phyloP scores from a whole-genome alignment of 2,797 vertebrate species.

The Emys orbicularis region DNA sequence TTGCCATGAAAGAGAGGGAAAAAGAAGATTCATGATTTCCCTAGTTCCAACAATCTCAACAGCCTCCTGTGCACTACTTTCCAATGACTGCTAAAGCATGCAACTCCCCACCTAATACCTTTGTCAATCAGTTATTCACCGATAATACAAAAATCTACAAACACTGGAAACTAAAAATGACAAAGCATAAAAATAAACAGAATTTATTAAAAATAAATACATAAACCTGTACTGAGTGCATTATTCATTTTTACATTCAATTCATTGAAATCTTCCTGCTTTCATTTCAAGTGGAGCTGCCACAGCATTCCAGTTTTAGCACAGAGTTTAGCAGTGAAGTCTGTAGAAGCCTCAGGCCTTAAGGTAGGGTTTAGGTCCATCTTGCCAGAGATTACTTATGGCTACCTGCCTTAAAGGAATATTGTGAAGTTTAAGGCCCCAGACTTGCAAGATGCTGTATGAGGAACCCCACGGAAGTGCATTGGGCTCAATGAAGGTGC shows the following conservation, averaged over 20 bases:
- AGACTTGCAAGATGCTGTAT: rapidly evolving
- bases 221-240: background rate
- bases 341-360: background rate
- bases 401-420: background rate
- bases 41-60: background rate
- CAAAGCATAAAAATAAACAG: background rate
- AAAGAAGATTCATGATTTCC: background rate
- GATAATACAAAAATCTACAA: background rate
- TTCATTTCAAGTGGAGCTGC: background rate
- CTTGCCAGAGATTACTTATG: background rate
- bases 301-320: background rate
- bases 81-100: background rate
- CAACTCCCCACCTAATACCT: background rate
- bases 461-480: background rate
- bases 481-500: background rate
- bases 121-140: background rate
- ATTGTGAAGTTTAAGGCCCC: background rate
- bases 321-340: background rate
- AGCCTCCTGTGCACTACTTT: background rate
- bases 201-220: background rate
- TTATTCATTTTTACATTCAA: rapidly evolving
- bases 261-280: background rate
- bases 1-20: background rate
- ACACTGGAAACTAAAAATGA: background rate
- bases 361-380: background rate